phyloP scores from a whole-genome alignment of 2,113 vertebrate genomes.

The Anolis sagrei region DNA sequence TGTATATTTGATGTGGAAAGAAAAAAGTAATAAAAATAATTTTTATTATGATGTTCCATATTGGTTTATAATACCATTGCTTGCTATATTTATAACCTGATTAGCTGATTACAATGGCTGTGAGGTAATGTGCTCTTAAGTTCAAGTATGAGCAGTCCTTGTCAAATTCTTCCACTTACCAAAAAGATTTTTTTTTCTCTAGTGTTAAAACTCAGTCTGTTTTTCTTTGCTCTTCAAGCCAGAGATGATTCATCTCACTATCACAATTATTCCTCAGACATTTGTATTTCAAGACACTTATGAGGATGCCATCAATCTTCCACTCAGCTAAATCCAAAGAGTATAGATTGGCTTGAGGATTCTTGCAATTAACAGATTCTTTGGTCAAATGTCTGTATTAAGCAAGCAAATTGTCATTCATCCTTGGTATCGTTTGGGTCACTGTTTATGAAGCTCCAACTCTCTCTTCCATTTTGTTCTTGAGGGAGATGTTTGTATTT shows the following conservation, averaged over 20 bases:
- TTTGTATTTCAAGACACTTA: constrained; percentile 36
- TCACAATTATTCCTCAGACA: constrained; percentile 25
- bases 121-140: neutral
- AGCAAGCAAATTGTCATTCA: constrained; percentile 59
- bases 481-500: constrained; percentile 76
- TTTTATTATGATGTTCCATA: neutral
- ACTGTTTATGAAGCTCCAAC: constrained; percentile 89
- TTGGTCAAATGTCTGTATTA: constrained; percentile 50
- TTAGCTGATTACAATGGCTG: neutral
- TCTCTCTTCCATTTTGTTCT: constrained; percentile 81
- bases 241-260: neutral
- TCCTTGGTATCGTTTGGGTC: constrained; percentile 68
- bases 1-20: neutral
- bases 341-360: constrained; percentile 29
- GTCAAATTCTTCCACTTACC: neutral
- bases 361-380: constrained; percentile 50
- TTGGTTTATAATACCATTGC: neutral
- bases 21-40: neutral
- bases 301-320: constrained; percentile 31
- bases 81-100: neutral
- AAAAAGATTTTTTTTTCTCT: neutral
- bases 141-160: constrained; percentile 15
- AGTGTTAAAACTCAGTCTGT: neutral
- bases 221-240: neutral
- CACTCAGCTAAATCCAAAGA: neutral